These are phyloP conservation scores for Nesospiza acunhae DNA, from an alignment of 2,113 vertebrate genomes.

Conservation along the genomic window DNA sequence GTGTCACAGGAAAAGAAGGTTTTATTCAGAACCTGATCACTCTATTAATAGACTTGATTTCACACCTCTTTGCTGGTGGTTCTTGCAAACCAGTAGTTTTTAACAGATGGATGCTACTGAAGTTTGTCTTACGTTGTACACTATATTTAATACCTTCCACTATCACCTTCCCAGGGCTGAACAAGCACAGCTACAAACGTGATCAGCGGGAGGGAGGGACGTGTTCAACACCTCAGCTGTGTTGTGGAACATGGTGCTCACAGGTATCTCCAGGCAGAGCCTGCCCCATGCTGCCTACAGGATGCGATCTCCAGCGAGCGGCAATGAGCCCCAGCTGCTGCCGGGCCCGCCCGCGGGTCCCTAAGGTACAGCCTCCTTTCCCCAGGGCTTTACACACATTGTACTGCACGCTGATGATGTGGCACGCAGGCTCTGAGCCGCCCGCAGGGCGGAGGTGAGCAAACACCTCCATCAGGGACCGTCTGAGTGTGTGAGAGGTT, in stretches of 20 bases:
- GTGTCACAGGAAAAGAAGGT: background rate
- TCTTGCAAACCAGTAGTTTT: background rate
- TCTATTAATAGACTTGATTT: background rate
- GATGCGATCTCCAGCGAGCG: background rate
- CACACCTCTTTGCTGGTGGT: background rate
- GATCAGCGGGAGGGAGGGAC: background rate
- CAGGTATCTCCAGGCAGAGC: background rate
- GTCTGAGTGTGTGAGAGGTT: accelerated
- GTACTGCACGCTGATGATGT: background rate
- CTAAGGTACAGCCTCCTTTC: background rate
- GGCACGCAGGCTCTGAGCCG: background rate
- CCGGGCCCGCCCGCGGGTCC: background rate
- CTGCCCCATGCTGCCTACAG: background rate
- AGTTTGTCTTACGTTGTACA: background rate
- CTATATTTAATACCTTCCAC: background rate
- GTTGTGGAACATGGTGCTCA: background rate
- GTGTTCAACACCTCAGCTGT: background rate
- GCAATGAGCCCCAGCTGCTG: background rate
- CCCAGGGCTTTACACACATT: accelerated
- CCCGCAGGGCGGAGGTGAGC: accelerated
- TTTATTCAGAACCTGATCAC: background rate
- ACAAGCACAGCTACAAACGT: background rate
- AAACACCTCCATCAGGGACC: accelerated
- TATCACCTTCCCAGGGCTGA: background rate
- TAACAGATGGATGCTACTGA: background rate